Conservation (phyloP, 2,113 vertebrate species). For the Ellobius talpinus region DNA sequence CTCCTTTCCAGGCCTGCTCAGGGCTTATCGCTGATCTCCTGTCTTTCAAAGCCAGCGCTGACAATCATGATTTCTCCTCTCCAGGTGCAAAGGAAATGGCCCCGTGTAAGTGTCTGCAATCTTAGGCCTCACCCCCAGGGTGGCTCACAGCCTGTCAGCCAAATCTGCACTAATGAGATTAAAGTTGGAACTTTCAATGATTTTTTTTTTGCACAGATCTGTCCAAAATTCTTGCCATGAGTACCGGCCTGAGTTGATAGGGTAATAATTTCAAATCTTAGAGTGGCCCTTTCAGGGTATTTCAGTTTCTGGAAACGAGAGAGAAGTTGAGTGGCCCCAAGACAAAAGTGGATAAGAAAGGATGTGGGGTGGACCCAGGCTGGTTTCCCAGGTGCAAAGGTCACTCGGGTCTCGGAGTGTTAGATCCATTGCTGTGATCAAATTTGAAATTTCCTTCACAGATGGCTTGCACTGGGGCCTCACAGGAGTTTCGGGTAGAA, state of each 20-base stretch:
- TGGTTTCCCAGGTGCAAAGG: not conserved
- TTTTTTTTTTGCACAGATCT: not conserved
- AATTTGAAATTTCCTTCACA: not conserved
- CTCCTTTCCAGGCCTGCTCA: not conserved
- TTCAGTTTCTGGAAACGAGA: conserved; percentile 42
- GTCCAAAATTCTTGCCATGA: conserved; percentile 69
- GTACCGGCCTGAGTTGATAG: conserved; percentile 54
- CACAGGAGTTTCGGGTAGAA: not conserved
- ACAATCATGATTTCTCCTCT: conserved; percentile 79
- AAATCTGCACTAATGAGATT: conserved; percentile 79
- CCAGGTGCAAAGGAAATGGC: conserved; percentile 81
- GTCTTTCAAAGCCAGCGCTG: conserved; percentile 73
- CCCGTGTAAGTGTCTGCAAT: conserved; percentile 57
- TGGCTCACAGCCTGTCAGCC: conserved; percentile 60
- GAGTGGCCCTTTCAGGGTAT: conserved; percentile 59
- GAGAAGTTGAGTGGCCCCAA: not conserved
- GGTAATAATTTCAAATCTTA: conserved; percentile 52
- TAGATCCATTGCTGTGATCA: not conserved
- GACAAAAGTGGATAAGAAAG: not conserved
- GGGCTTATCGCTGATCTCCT: conserved; percentile 67
- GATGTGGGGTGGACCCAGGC: not conserved
- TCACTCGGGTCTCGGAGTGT: not conserved
- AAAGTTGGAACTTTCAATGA: conserved; percentile 64
- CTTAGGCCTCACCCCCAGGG: not conserved
- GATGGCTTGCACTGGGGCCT: not conserved